Evolutionary conservation across 2,888 invertebrate genomes (phyloP), one percentile per base, ranked within the genome.

Genomic region (Limnephilus lunatus): DNA sequence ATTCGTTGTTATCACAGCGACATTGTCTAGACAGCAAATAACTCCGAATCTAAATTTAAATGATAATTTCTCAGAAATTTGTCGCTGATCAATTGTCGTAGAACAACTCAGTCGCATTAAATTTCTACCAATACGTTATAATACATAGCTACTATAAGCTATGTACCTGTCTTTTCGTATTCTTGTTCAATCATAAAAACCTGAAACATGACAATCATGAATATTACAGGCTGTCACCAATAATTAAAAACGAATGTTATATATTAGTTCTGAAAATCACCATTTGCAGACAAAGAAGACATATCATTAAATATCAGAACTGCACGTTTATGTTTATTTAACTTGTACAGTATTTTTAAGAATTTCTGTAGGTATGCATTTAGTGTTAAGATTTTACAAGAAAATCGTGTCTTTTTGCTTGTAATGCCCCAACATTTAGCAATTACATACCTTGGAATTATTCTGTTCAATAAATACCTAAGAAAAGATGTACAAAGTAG

Each of bases 271-370:
- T 39, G 25, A 35, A 83, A 83, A 83, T 35, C 25, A 83, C 32
- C 35, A 83, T 83, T 25, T 68, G 68, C 32, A 35, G 15, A 83
- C 83, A 83, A 83, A 83, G 83, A 83, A 83, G 35, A 32, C 7
- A 2, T 25, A 35, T 35, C 32, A 83, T 83, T 83, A 83, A 35
- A 15, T 11, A 83, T 25, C 32, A 35, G 35, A 83, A 35, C 35
- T 31, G 4, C 83, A 83, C 83, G 83, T 83, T 83, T 83, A 83
- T 44, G 44, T 83, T 68, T 25, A 68, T 19, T 53, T 44, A 44
- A 68, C 25, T n/a, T 2, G 9, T 25, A 9, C n/a, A 68, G 19
- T 19, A 25, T 68, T 68, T 53, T 68, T 68, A 68, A n/a, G 25
- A 1, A 19, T 25, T 68, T 25, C 68, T 19, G 53, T 68, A 68